Evolutionary conservation across 2,113 vertebrate genomes (phyloP).

Genomic region (Archilochus colubris): DNA sequence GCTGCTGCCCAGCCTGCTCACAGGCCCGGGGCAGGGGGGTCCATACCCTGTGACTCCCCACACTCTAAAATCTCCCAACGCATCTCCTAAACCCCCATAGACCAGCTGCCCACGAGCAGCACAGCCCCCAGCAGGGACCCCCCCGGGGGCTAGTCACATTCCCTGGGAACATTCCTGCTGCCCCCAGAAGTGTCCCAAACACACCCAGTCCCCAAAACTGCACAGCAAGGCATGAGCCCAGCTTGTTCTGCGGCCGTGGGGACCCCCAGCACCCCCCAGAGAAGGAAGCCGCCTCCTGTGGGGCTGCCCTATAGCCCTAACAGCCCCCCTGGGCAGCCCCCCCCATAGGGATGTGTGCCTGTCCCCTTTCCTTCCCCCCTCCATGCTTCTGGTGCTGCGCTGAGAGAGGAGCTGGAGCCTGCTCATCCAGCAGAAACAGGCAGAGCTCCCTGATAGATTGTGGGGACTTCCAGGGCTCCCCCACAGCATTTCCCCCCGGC

Average conservation of each 20-base stretch:
- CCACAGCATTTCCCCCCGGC: neutral
- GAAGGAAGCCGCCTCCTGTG: neutral
- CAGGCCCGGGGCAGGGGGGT: neutral
- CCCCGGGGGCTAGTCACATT: neutral
- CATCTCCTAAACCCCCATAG: fast-evolving
- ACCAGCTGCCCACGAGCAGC: neutral
- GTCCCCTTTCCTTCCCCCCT: neutral
- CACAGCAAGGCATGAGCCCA: neutral
- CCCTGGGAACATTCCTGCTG: neutral
- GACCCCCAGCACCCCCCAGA: neutral
- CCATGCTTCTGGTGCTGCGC: neutral
- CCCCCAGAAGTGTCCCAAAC: neutral
- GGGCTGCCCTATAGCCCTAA: neutral
- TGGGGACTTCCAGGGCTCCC: neutral
- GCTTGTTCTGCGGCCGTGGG: neutral
- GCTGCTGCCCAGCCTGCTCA: neutral
- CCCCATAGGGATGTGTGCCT: neutral
- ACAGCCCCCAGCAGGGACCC: neutral
- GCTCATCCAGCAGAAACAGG: neutral
- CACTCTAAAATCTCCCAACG: neutral
- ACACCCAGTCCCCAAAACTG: neutral
- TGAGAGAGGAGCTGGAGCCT: neutral
- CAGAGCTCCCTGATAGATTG: neutral
- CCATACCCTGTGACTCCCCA: neutral
- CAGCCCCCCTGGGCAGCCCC: neutral